phyloP scores from a whole-genome alignment of 2,797 vertebrate species.

The Taeniopygia guttata region DNA sequence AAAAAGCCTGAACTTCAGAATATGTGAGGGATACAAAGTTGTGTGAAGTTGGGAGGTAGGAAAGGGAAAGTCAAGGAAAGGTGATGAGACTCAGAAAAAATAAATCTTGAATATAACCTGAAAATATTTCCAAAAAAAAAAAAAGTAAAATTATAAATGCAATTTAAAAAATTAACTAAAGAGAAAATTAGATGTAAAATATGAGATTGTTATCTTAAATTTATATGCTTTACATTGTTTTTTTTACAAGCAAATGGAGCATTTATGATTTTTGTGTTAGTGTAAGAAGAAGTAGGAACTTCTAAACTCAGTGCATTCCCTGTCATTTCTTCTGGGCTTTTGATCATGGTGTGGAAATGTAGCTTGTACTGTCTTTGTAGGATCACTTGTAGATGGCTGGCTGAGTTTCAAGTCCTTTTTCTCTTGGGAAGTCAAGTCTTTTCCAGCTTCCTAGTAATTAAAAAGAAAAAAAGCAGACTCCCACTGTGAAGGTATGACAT shows the following conservation, averaged over 20 bases:
- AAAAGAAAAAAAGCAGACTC: not conserved
- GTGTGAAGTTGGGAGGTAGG: not conserved
- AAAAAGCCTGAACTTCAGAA: not conserved
- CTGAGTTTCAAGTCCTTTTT: constrained; percentile 44
- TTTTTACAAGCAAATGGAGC: not conserved
- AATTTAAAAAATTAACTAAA: not conserved
- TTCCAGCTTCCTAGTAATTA: constrained; percentile 47
- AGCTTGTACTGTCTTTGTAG: constrained; percentile 6
- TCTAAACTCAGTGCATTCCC: not conserved
- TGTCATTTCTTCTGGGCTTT: not conserved
- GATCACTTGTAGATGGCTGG: constrained; percentile 29
- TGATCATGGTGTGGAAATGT: not conserved
- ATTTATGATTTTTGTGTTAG: not conserved
- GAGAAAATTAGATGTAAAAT: not conserved
- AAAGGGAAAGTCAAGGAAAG: not conserved
- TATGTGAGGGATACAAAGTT: not conserved
- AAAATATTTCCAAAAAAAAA: not conserved
- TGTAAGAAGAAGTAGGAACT: not conserved
- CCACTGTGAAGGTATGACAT: not conserved
- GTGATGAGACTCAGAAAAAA: not conserved
- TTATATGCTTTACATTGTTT: not conserved
- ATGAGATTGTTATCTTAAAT: not conserved
- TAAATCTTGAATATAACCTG: not conserved
- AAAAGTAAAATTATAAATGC: not conserved
- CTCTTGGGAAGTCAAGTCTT: constrained; percentile 31